These are phyloP conservation scores for Dryocosmus kuriphilus DNA, from an alignment of 2,888 invertebrate species.

Conservation along the genomic window DNA sequence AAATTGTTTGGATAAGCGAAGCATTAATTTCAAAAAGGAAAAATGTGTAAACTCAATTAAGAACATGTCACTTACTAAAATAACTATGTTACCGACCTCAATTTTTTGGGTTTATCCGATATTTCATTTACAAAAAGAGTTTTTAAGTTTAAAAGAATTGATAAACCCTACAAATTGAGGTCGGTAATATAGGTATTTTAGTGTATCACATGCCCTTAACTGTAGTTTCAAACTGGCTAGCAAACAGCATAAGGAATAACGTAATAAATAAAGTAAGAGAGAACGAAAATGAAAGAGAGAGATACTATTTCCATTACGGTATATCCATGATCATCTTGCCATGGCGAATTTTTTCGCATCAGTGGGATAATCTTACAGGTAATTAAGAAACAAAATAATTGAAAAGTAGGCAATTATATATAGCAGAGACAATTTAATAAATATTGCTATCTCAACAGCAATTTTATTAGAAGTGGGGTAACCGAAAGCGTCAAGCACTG, in stretches of 20 bases:
- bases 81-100: no score
- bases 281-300: constrained; percentile 23
- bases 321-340: constrained; percentile 13
- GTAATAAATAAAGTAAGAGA: constrained; percentile 48
- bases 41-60: constrained; percentile 13
- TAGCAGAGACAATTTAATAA: not conserved
- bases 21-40: not conserved
- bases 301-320: constrained; percentile 14
- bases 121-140: no score
- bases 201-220: no score
- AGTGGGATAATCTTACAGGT: constrained; percentile 24
- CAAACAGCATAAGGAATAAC: constrained; percentile 36
- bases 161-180: no score
- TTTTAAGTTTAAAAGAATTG: no score
- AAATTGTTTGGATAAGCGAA: not conserved
- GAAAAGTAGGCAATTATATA: constrained; percentile 17
- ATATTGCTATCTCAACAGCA: not conserved
- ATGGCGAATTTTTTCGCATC: constrained; percentile 1
- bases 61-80: no score
- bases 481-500: not conserved
- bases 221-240: constrained; percentile 28
- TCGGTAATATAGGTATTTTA: no score
- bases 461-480: not conserved
- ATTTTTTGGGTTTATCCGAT: no score
- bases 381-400: constrained; percentile 37